Evolutionary conservation across 2,888 invertebrate genomes (phyloP), one percentile per base, ranked within the genome.

Genomic region (Tetheella fluctuosa): DNA sequence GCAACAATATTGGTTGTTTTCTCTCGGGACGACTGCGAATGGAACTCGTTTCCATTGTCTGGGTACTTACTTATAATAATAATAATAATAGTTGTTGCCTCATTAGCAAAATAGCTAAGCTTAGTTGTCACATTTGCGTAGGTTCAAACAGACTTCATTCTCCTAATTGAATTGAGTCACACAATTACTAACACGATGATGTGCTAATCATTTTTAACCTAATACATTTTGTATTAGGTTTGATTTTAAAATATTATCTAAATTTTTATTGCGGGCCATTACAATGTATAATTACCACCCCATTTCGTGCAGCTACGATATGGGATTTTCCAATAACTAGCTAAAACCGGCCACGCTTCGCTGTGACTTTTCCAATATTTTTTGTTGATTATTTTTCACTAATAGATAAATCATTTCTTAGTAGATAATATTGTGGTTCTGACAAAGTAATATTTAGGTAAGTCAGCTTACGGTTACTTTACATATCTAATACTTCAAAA

Each of bases 21-120:
- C 42, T 48, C 42, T 48, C 10, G 42, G 42, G 42, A 48, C 8
- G 20, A 20, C 42, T 8, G 17, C 17, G 20, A 17, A 48, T 48
- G 5, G 42, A 48, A 10, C 1, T 1, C 17, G 42, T 20, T 48
- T 48, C 42, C n/a, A 20, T 48, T 20, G 42, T 48, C 42, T 48
- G 2, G 42, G 17, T 17, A 48, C 17, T 8, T 48, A 48, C 8
- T 8, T 48, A 12, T 5, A 34, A 13, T 34, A 12, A 39, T 39
- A 48, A 48, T 48, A 48, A 48, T 20, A 48, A 39, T 39, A 39
- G 39, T 39, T 39, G n/a, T 39, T 39, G n/a, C 39, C n/a, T 39
- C 39, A 39, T 39, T 39, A 39, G 39, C 15, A 39, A n/a, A 15
- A n/a, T 3, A 6, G 39, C 39, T n/a, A 39, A 39, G 39, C n/a